phyloP scores from a whole-genome alignment of 2,888 invertebrate species.

The Nephrotoma flavescens region DNA sequence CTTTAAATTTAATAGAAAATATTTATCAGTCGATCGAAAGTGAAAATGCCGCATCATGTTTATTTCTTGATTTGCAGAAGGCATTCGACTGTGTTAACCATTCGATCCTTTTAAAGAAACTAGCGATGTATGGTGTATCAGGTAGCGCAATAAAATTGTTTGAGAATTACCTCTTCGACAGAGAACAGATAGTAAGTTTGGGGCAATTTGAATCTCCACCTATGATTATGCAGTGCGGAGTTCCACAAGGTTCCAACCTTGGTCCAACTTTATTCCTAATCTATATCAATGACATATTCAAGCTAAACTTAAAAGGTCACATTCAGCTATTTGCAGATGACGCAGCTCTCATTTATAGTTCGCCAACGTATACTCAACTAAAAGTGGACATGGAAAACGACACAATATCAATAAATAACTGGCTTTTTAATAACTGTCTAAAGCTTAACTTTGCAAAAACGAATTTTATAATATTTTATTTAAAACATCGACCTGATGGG shows the following conservation, averaged over 20 bases:
- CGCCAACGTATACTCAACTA: too few relatives aligned
- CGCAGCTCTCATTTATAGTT: too few relatives aligned
- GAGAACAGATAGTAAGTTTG: not conserved
- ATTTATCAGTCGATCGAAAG: not conserved
- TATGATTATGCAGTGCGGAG: not conserved
- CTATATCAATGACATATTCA: too few relatives aligned
- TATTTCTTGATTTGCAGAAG: not conserved
- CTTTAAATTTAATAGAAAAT: not conserved
- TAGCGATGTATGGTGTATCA: not conserved
- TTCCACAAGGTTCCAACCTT: not conserved
- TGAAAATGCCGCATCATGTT: not conserved
- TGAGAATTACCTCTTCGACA: not conserved
- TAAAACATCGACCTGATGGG: too few relatives aligned
- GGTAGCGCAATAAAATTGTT: not conserved
- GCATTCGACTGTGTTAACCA: not conserved
- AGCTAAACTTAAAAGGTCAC: too few relatives aligned
- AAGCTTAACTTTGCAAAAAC: not conserved
- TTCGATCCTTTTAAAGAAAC: not conserved
- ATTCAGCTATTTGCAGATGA: too few relatives aligned
- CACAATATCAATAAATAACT: not conserved
- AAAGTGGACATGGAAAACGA: not conserved
- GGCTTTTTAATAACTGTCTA: not conserved
- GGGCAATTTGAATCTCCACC: not conserved
- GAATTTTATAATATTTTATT: too few relatives aligned
- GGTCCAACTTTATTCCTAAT: not conserved